A percentile compares a stretch with the other conserved stretches of the same genome.
Conservation (phyloP, 2,797 vertebrate species). For the Sebastes flavidus region DNA sequence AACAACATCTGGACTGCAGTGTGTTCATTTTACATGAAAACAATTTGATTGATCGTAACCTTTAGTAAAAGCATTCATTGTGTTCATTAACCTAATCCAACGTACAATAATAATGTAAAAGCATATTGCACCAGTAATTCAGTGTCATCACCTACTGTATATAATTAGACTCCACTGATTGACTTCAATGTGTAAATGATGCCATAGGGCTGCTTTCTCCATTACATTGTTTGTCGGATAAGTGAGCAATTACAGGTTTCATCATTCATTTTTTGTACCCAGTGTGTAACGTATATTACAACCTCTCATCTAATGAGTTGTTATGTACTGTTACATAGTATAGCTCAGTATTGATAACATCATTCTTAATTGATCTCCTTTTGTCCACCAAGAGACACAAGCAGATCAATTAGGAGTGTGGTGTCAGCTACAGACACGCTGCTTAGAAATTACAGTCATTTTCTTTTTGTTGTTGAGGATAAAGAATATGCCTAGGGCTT, state of each 20-base stretch:
- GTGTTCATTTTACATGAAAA: background rate
- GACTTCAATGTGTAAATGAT: constrained; percentile 5
- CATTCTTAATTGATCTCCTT: background rate
- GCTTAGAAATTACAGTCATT: background rate
- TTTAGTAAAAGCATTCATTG: background rate
- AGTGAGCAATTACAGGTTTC: constrained; percentile 10
- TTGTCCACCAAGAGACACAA: background rate
- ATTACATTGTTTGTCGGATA: background rate
- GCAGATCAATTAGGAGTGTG: constrained; percentile 6
- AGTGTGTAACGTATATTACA: background rate
- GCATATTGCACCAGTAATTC: background rate
- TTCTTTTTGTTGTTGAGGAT: background rate
- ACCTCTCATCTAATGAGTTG: background rate
- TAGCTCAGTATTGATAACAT: background rate
- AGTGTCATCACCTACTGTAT: background rate
- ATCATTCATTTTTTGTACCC: background rate
- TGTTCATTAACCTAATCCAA: background rate
- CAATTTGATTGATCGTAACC: background rate
- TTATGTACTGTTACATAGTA: background rate
- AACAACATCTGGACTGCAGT: background rate
- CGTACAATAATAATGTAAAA: background rate
- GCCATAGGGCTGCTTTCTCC: background rate
- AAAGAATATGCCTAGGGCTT: constrained; percentile 2
- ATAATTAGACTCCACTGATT: constrained; percentile 2
- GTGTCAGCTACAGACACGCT: background rate